These are phyloP conservation scores for Apodemia zela DNA, from an alignment of 2,888 invertebrate genomes.

Conservation along the genomic window DNA sequence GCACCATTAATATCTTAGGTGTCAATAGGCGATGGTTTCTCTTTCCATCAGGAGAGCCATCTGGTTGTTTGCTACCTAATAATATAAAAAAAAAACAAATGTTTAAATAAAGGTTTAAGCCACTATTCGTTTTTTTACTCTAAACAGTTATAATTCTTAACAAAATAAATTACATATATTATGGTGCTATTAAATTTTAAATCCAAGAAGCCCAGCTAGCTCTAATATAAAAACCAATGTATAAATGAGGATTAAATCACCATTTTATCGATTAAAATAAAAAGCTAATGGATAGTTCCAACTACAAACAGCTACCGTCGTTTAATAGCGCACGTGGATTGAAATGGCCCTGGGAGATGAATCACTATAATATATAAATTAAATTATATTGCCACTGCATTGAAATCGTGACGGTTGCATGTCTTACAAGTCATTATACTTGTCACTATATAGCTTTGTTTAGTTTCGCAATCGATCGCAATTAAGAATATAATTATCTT, in stretches of 20 bases:
- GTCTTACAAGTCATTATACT: not conserved
- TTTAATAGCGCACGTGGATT: constrained; percentile 5
- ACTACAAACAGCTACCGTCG: not conserved
- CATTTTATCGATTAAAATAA: not conserved
- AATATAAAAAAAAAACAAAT: too few species aligned
- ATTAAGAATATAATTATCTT: constrained; percentile 3
- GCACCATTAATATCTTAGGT: too few species aligned
- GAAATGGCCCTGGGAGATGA: not conserved
- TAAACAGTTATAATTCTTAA: too few species aligned
- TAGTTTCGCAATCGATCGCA: constrained; percentile 3
- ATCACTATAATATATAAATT: not conserved
- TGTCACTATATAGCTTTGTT: not conserved
- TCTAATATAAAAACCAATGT: not conserved
- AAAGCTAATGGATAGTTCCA: not conserved
- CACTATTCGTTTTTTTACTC: too few species aligned
- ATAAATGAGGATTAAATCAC: not conserved
- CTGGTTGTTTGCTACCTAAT: too few species aligned
- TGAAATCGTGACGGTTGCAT: not conserved
- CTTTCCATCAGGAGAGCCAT: too few species aligned
- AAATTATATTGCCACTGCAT: not conserved
- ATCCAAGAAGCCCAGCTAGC: not conserved
- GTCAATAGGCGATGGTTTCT: too few species aligned
- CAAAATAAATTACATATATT: too few species aligned
- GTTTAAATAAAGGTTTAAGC: too few species aligned
- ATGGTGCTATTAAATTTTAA: too few species aligned